phyloP scores from a whole-genome alignment of 2,888 invertebrate genomes.

The Cremastobaeus sp. region DNA sequence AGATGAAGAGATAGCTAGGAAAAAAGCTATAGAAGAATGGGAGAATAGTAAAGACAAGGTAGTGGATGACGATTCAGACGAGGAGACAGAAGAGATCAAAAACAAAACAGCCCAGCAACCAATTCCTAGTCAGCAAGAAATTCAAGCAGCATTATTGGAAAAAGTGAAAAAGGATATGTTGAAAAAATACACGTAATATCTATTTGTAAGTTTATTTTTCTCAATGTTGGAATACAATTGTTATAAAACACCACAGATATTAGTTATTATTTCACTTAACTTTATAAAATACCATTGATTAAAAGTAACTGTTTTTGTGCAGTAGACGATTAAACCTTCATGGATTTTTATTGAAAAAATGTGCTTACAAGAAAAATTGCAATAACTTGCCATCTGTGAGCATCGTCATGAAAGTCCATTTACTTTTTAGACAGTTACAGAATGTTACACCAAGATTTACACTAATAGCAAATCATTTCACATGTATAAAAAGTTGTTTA shows the following conservation, averaged over 20 bases:
- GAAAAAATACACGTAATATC: slow-evolving; percentile 53
- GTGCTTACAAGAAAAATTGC: slow-evolving; percentile 75
- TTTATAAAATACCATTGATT: slow-evolving; percentile 76
- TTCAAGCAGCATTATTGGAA: slow-evolving; percentile 93
- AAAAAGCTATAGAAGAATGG: slow-evolving; percentile 86
- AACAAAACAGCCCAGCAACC: slow-evolving; percentile 88
- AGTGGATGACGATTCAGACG: slow-evolving; percentile 72
- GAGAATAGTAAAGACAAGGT: slow-evolving; percentile 80
- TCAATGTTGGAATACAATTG: slow-evolving; percentile 75
- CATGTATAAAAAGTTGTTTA: slow-evolving; percentile 44
- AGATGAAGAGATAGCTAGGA: slow-evolving; percentile 85
- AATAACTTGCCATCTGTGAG: slow-evolving; percentile 39
- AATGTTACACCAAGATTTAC: slow-evolving; percentile 31
- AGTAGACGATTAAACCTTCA: slow-evolving; percentile 77
- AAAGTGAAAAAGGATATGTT: too few species aligned
- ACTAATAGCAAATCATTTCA: slow-evolving; percentile 26
- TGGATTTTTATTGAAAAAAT: slow-evolving; percentile 71
- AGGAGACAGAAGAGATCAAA: slow-evolving; percentile 81
- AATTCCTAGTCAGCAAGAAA: slow-evolving; percentile 95
- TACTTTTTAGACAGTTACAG: slow-evolving; percentile 14
- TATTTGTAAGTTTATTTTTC: slow-evolving; percentile 73
- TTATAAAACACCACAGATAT: slow-evolving; percentile 77
- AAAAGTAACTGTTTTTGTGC: slow-evolving; percentile 76
- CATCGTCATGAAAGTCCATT: slow-evolving; percentile 28
- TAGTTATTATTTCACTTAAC: slow-evolving; percentile 72